Evolutionary conservation across 2,797 vertebrate species (phyloP).

Genomic region (Sitta carolinensis): DNA sequence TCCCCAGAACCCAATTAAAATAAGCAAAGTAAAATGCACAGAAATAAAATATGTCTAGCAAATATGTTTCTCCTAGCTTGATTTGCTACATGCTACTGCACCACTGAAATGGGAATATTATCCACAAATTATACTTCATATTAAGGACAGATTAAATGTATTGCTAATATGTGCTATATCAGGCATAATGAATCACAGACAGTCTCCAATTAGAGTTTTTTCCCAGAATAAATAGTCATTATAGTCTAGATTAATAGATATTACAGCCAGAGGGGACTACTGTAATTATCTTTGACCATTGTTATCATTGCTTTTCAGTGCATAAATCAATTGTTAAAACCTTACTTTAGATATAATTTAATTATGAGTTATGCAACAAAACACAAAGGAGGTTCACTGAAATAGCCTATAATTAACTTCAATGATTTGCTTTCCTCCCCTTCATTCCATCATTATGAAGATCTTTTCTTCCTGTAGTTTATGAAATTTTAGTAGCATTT

Average conservation of each 20-base stretch:
- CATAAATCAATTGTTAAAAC: slow-evolving; percentile 50
- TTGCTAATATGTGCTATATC: neutral
- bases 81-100: slow-evolving; percentile 5
- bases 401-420: slow-evolving; percentile 23
- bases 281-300: neutral
- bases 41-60: neutral
- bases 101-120: neutral
- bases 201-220: neutral
- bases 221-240: slow-evolving; percentile 31
- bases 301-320: slow-evolving; percentile 38
- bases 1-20: slow-evolving; percentile 12
- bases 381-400: neutral
- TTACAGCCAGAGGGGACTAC: slow-evolving; percentile 7
- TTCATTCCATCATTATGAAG: slow-evolving; percentile 37
- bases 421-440: neutral
- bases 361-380: slow-evolving; percentile 52
- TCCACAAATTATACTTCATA: slow-evolving; percentile 28
- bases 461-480: neutral
- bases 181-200: neutral
- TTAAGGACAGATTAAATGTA: neutral
- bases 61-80: neutral
- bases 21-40: neutral
- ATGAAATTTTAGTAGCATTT: slow-evolving; percentile 31
- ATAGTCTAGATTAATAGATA: slow-evolving; percentile 28
- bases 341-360: slow-evolving; percentile 40